Conservation (phyloP, 2,113 vertebrate genomes). For the Python bivittatus region DNA sequence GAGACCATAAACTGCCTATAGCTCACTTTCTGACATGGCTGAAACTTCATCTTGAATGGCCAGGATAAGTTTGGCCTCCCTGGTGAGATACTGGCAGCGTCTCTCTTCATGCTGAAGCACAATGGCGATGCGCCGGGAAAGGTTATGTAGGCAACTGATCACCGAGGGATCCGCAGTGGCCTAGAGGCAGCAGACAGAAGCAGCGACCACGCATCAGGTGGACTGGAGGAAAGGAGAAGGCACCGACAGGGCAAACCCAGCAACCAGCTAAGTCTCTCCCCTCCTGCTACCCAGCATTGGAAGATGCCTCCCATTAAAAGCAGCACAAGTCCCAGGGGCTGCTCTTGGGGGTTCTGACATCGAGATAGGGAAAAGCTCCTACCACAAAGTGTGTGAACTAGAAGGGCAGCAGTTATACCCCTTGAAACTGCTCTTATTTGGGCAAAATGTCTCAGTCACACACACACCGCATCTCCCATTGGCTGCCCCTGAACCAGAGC, state of each 20-base stretch:
- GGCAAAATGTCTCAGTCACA: not conserved
- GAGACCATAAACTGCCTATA: too few species aligned
- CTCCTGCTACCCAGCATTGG: not conserved
- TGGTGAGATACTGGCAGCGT: constrained; percentile 94
- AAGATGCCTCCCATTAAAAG: not conserved
- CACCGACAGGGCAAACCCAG: not conserved
- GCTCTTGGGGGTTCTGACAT: not conserved
- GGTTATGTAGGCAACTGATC: constrained; percentile 92
- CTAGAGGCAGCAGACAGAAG: constrained; percentile 59
- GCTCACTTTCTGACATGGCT: constrained; percentile 88
- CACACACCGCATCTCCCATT: not conserved
- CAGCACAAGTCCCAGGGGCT: not conserved
- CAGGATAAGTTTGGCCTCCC: constrained; percentile 96
- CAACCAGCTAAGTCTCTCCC: not conserved
- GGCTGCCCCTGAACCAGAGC: not conserved
- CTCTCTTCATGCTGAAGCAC: constrained; percentile 96
- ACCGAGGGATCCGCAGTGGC: constrained; percentile 92
- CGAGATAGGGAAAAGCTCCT: too few species aligned
- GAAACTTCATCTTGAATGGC: constrained; percentile 95
- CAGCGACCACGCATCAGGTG: not conserved
- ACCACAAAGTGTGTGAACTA: not conserved
- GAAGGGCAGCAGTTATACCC: not conserved
- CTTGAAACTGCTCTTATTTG: not conserved
- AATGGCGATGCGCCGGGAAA: constrained; percentile 92
- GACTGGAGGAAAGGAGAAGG: not conserved